A percentile compares a stretch with the other conserved stretches of the same genome.
These are phyloP conservation scores for Ciconia boyciana DNA, from an alignment of 2,113 vertebrate species.

Conservation along the genomic window DNA sequence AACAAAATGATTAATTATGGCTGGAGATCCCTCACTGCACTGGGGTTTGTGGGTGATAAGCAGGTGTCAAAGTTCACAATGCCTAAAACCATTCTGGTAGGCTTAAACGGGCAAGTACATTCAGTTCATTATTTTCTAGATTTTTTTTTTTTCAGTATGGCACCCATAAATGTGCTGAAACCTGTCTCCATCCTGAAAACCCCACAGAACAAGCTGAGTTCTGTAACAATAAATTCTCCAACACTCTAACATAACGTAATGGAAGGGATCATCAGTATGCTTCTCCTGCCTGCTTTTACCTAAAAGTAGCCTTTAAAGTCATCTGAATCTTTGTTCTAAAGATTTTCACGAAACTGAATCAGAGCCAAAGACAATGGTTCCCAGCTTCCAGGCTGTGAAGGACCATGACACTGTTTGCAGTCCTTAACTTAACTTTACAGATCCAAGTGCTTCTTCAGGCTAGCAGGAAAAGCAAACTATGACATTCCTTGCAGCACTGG, in stretches of 20 bases:
- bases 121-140: not conserved
- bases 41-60: not conserved
- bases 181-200: not conserved
- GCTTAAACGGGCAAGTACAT: not conserved
- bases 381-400: not conserved
- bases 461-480: not conserved
- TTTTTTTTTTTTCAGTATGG: not conserved
- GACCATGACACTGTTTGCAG: not conserved
- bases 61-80: not conserved
- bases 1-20: not conserved
- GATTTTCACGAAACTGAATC: not conserved
- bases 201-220: not conserved
- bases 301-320: not conserved
- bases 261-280: not conserved
- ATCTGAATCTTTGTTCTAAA: not conserved
- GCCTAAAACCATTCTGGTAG: not conserved
- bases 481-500: not conserved
- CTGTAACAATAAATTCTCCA: not conserved
- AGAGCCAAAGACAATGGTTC: not conserved
- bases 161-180: not conserved
- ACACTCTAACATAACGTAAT: not conserved
- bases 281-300: not conserved
- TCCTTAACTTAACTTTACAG: not conserved
- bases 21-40: not conserved
- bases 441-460: not conserved